Base-by-base conservation (phyloP, 2,113 vertebrate genomes). In the Chaetura pelagica region DNA sequence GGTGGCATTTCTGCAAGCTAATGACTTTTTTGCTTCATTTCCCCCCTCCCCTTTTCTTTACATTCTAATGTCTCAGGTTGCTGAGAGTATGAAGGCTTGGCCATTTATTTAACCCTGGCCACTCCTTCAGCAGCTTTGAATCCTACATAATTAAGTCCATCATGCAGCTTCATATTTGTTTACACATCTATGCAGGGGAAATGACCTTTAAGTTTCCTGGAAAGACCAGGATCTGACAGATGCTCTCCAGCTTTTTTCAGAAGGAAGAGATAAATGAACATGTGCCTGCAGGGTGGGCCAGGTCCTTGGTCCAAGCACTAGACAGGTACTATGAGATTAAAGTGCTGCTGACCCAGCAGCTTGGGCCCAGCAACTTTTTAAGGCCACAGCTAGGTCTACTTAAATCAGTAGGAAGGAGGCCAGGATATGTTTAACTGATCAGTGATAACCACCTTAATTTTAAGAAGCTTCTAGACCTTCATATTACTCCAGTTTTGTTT, bases 1-100 rank as follows among this genome's bases (percentile, higher is more conserved):
- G n/a, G 24, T 79, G 34, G 32, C 49, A 55, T 49, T 83, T 88
- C 21, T 64, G 2, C 17, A 54, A 48, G 46, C 4, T 57, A 5
- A 21, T 4, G 8, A 20, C 18, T 58, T 21, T 34, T 42, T 74
- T 75, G 10, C 38, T 71, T 38, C 19, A 82, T 30, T 57, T 3
- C 1, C 1, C 8, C 5, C 14, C 2, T 8, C 24, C 9, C 19
- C 2, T 1, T 48, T 24, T 42, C 26, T 32, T 62, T 42, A 42
- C 30, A 55, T n/a, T 34, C 13, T 35, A 6, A 5, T 7, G 7
- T 23, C 55, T 77, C 23, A 57, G 35, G 11, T 9, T 68, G 54
- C 26, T n/a, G 27, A n/a, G 10, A 62, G 12, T 24, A 46, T 19
- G 20, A 2, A 48, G 59, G 12, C 10, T 24, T 75, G 57, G 46